These are phyloP conservation scores for Solenodon paradoxus DNA, from an alignment of 2,113 vertebrate genomes.

Conservation along the genomic window DNA sequence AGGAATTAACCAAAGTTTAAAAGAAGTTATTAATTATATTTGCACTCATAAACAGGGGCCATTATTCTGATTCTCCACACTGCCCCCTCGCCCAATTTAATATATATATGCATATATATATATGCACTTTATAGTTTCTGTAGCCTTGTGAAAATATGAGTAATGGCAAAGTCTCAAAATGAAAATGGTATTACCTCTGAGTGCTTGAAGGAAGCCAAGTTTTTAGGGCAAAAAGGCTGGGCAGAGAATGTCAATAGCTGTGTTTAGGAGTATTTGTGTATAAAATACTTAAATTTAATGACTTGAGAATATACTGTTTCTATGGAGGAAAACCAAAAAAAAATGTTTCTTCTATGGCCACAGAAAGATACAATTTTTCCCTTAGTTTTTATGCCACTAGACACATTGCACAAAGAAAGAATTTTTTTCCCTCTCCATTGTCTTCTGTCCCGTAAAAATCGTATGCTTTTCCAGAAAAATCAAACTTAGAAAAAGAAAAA, in stretches of 20 bases:
- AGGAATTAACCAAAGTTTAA: not conserved
- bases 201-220: not conserved
- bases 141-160: not conserved
- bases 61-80: not conserved
- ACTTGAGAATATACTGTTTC: not conserved
- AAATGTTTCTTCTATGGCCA: not conserved
- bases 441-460: not conserved
- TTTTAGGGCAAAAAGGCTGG: not conserved
- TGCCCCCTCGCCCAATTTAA: no score
- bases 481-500: slow-evolving; percentile 34
- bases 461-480: not conserved
- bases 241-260: not conserved
- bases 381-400: slow-evolving; percentile 23
- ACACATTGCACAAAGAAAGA: not conserved
- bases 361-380: not conserved
- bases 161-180: not conserved
- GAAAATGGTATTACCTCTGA: not conserved
- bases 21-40: not conserved
- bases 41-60: not conserved
- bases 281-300: not conserved
- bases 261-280: not conserved
- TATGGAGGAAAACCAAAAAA: not conserved
- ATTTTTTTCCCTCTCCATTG: not conserved
- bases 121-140: not conserved
- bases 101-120: no score